phyloP scores from a whole-genome alignment of 2,888 invertebrate species.

The Coelopa pilipes region DNA sequence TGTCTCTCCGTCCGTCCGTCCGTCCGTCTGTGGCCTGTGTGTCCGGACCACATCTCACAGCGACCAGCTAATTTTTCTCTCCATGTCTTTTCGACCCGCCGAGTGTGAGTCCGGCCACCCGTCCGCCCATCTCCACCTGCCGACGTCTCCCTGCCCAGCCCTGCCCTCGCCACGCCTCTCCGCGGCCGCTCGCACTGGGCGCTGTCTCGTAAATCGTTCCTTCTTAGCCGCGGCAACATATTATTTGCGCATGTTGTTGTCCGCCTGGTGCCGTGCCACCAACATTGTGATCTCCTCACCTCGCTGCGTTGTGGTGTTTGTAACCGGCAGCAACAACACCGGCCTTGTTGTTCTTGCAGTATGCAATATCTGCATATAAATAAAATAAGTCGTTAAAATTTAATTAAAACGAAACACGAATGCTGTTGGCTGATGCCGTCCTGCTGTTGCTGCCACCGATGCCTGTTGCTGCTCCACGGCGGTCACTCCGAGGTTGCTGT shows the following conservation, averaged over 20 bases:
- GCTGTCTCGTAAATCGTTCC: background rate
- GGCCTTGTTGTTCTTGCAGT: no score
- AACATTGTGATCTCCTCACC: background rate
- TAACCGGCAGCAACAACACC: background rate
- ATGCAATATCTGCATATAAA: constrained; percentile 14
- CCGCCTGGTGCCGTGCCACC: background rate
- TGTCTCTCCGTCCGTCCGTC: no score
- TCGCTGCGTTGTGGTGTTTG: background rate
- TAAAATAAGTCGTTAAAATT: constrained; percentile 28
- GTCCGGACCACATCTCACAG: no score
- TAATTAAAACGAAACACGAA: constrained; percentile 25
- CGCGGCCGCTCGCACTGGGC: background rate
- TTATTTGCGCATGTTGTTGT: constrained; percentile 3
- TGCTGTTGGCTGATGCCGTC: background rate
- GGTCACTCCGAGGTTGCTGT: background rate
- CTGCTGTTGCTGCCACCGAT: no score
- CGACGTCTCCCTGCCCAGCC: background rate
- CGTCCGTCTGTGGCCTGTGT: no score
- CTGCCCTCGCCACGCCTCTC: background rate
- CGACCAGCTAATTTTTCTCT: no score
- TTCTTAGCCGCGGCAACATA: background rate
- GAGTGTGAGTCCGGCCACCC: no score
- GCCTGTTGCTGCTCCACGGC: background rate
- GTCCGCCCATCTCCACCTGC: no score
- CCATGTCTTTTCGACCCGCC: no score